Base-by-base conservation (phyloP, 2,113 vertebrate species). In the Alligator sinensis region DNA sequence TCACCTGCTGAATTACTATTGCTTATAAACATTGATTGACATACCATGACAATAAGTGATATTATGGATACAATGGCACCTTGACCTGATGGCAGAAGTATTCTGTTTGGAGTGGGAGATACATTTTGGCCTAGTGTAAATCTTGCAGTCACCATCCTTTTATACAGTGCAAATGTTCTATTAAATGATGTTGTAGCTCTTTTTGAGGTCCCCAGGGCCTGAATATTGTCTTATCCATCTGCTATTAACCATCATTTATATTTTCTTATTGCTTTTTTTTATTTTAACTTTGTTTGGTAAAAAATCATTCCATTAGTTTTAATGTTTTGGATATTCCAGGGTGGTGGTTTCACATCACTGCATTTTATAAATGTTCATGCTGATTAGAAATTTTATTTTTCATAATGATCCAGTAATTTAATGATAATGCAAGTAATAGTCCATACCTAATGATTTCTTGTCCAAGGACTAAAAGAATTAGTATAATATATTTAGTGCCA, bases 361-460 rank as follows among this genome's bases (percentile, higher is more conserved):
- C 89, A 78, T 87, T 97, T 97, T 89, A 87, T 96, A 97, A 97
- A 97, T 93, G 93, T 90, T 94, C 89, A 54, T 97, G 89, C 92
- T 93, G 89, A 97, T 97, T 95, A 95, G 89, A 96, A 95, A 75
- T 97, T 97, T 94, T 97, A 92, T 96, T 97, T 98, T 97, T 96
- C 93, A 77, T 97, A 95, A 96, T 96, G 95, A 94, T 95, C 80
- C 93, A 80, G 87, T 95, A 97, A 97, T 96, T 91, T 96, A 97
- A 97, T 87, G 95, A 96, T 97, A 97, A 97, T 93, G 86, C 93
- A 97, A 97, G 94, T 96, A 98, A 97, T 97, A 97, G 94, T 77
- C 97, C 94, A 91, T 97, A 94, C 91, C 97, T 96, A 98, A 97
- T 96, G 96, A 92, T 94, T 97, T 96, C 64, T 59, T 96, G 96